Conservation (phyloP, 64 coral and sea anemone genomes). For the Actinia tenebrosa region DNA sequence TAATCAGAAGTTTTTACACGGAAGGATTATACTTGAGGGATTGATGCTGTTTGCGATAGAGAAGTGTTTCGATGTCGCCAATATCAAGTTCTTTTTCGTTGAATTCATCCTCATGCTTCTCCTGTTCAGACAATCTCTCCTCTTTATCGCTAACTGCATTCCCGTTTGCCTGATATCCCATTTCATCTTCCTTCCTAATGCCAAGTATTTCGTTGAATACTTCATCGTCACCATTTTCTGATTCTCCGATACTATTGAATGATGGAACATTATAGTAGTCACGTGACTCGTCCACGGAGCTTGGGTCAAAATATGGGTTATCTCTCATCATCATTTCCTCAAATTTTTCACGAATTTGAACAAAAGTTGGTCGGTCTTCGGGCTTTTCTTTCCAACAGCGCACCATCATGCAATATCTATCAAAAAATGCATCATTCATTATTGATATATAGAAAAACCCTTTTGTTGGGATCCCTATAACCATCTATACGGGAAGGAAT, state of each 20-base stretch:
- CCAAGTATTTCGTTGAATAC: constrained; percentile 3
- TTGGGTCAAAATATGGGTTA: constrained; percentile 77
- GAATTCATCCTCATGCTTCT: neutral
- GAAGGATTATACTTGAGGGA: neutral
- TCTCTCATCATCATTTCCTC: constrained; percentile 39
- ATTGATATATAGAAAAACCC: too few species aligned
- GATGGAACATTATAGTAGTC: constrained; percentile 88
- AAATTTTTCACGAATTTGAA: neutral
- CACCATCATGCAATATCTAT: constrained; percentile 11
- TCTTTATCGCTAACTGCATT: neutral
- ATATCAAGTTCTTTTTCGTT: neutral
- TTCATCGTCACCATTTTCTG: constrained; percentile 10
- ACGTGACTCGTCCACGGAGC: constrained; percentile 58
- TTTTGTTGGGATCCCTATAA: too few species aligned
- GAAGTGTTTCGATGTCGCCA: constrained; percentile 8
- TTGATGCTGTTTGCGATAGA: constrained; percentile 4
- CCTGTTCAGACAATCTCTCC: neutral
- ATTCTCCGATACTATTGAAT: constrained; percentile 56
- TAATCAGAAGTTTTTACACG: too few species aligned
- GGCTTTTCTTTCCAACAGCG: constrained; percentile 12
- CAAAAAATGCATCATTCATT: neutral
- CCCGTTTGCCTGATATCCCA: neutral
- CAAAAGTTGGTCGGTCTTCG: constrained; percentile 6
- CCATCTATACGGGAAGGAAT: neutral
- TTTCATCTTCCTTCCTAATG: neutral